phyloP scores from a whole-genome alignment of 2,888 invertebrate genomes.

The Drosophila basisetae region DNA sequence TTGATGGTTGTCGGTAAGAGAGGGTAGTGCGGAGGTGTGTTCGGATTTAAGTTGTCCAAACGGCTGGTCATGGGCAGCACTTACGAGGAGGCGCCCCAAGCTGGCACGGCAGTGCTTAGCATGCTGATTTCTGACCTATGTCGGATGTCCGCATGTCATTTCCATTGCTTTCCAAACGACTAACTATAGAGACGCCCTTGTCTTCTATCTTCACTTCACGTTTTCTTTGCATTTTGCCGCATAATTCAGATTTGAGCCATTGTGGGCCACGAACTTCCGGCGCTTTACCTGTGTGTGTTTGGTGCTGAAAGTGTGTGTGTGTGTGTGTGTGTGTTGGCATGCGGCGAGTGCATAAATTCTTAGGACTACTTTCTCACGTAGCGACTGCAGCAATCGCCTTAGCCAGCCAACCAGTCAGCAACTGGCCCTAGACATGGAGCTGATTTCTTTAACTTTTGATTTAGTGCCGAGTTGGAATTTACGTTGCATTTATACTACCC shows the following conservation, averaged over 20 bases:
- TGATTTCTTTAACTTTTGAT: slow-evolving; percentile 71
- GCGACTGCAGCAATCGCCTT: slow-evolving; percentile 46
- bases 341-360: slow-evolving; percentile 76
- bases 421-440: slow-evolving; percentile 57
- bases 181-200: slow-evolving; percentile 10
- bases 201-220: slow-evolving; percentile 15
- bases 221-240: slow-evolving; percentile 60
- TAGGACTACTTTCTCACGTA: slow-evolving; percentile 59
- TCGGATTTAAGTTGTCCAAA: slow-evolving; percentile 54
- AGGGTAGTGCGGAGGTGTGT: slow-evolving; percentile 10
- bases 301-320: slow-evolving; percentile 4
- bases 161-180: slow-evolving; percentile 41
- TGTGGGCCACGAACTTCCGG: slow-evolving; percentile 72
- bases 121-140: slow-evolving; percentile 77
- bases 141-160: slow-evolving; percentile 80
- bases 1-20: slow-evolving; percentile 47
- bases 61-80: slow-evolving; percentile 17
- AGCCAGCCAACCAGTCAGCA: slow-evolving; percentile 4
- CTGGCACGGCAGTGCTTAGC: slow-evolving; percentile 64
- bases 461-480: slow-evolving; percentile 64
- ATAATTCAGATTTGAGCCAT: slow-evolving; percentile 79
- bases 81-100: slow-evolving; percentile 27
- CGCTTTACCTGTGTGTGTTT: slow-evolving; percentile 29
- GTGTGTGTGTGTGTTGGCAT: slow-evolving; percentile 52
- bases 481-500: slow-evolving; percentile 48